Evolutionary conservation across 1,140 invertebrate genomes (phyloP).

Genomic region (Olivierus martensii): DNA sequence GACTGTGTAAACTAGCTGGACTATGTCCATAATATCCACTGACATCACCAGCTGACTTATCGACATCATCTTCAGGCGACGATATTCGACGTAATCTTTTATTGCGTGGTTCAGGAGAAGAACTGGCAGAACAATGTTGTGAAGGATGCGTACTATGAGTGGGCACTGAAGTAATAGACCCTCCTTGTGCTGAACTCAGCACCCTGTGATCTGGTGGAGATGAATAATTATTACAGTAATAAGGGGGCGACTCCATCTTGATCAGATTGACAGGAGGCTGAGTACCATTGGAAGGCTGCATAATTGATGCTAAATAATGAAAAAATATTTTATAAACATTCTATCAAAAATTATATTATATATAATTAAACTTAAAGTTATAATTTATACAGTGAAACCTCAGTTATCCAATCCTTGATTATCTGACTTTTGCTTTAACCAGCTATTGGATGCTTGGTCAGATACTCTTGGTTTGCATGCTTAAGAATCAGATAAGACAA

Average conservation of each 20-base stretch:
- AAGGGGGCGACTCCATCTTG: constrained; percentile 76
- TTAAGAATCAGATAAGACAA: too few relatives aligned
- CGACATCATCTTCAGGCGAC: constrained; percentile 40
- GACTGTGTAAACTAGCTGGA: constrained; percentile 38
- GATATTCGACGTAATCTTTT: constrained; percentile 44
- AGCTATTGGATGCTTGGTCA: too few relatives aligned
- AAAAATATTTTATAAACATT: too few relatives aligned
- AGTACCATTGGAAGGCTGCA: constrained; percentile 66
- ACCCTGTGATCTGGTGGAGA: constrained; percentile 46
- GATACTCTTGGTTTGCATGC: too few relatives aligned
- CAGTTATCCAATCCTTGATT: too few relatives aligned
- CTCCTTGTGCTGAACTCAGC: constrained; percentile 3
- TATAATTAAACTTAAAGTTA: too few relatives aligned
- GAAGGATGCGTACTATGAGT: constrained; percentile 13
- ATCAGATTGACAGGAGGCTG: constrained; percentile 63
- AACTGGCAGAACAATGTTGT: constrained; percentile 24
- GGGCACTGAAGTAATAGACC: constrained; percentile 22
- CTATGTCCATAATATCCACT: constrained; percentile 42
- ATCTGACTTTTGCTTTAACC: too few relatives aligned
- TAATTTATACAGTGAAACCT: too few relatives aligned
- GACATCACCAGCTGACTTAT: constrained; percentile 23
- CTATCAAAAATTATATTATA: too few relatives aligned
- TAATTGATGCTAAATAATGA: constrained; percentile 61
- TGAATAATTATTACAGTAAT: constrained; percentile 78
- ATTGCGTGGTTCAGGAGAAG: constrained; percentile 34